Evolutionary conservation across 2,113 vertebrate species (phyloP), one percentile per base, ranked within the genome.

Genomic region (Paedocypris sp.): DNA sequence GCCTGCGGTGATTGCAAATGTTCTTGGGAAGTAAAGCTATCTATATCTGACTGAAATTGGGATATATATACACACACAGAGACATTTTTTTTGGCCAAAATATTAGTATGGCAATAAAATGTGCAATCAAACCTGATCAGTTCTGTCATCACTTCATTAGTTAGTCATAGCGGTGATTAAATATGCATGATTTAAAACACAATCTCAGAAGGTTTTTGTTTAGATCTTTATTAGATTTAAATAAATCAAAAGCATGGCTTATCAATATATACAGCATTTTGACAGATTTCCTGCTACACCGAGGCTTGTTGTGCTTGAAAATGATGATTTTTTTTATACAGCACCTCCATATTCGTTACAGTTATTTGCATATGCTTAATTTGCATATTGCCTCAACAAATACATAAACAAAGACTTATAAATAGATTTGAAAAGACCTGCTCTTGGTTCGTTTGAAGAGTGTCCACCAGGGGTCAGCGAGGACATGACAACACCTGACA

Each of bases 101-200:
- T 20, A 41, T 49, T 13, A n/a, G n/a, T n/a, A n/a, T n/a, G n/a
- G 62, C 71, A 75, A 19, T 67, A 77, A 65, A 50, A 43, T 60
- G 58, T 48, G 12, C 61, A 60, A 74, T 51, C n/a, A 32, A 73
- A 63, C 69, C 72, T 73, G 63, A 61, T 19, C 76, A 43, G 1
- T 82, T 78, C 73, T 67, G 82, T 71, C 64, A 76, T 77, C 10
- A 76, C 41, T 72, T 69, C 62, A 62, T 28, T 77, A 74, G 76
- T 70, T 70, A 72, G 67, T 73, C 75, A 77, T 22, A 39, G 33
- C 54, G 72, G 64, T 71, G 73, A 23, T 64, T 75, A 62, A 56
- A 73, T 76, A 63, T 80, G 79, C 79, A 80, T n/a, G n/a, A n/a
- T n/a, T n/a, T n/a, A n/a, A n/a, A n/a, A n/a, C n/a, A n/a, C n/a